Base-by-base conservation (phyloP, 2,797 vertebrate species). In the Acanthornis magna region DNA sequence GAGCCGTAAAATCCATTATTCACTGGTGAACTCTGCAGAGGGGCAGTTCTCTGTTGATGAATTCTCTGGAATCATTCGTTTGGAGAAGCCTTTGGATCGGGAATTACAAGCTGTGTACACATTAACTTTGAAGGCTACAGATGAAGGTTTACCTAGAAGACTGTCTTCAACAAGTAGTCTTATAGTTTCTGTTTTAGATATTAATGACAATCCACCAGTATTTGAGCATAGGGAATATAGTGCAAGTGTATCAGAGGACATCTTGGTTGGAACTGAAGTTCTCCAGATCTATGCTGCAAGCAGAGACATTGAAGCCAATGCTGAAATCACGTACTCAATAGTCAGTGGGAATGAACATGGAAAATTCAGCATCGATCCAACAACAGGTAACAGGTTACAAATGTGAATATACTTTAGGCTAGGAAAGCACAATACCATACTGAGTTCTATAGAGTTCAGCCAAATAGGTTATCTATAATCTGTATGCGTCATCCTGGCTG, bases 181-280 rank as follows among this genome's bases (percentile, higher is more conserved):
- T 51, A 80, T 98, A 15, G 95, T 99, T 86, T 99, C 99, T 2
- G 98, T 99, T 88, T 96, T 99, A 96, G 99, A 99, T 97, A 99
- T 99, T 97, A 99, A 99, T 78, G 99, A 99, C 97, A 99, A 99
- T 71, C 99, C 99, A 0, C 99, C 99, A 0, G 98, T 99, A 84
- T 99, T 99, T 85, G 99, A 99, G 96, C 98, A 98, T 12, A 98
- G 99, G 5, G 99, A 99, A 26, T 99, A 99, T 60, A 98, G 98
- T 7, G 98, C 98, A 40, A 98, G 98, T 1, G 96, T 99, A 62
- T 97, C 98, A 1, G 99, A 99, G 97, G 98, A 99, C 48, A 68
- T 98, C 50, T 86, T 97, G 1, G 92, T 97, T 26, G 99, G 99
- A 50, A 98, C 98, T 1, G 99, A 99, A 96, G 95, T 99, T 94